phyloP scores from a whole-genome alignment of 2,113 vertebrate species.

The Burhinus bistriatus region DNA sequence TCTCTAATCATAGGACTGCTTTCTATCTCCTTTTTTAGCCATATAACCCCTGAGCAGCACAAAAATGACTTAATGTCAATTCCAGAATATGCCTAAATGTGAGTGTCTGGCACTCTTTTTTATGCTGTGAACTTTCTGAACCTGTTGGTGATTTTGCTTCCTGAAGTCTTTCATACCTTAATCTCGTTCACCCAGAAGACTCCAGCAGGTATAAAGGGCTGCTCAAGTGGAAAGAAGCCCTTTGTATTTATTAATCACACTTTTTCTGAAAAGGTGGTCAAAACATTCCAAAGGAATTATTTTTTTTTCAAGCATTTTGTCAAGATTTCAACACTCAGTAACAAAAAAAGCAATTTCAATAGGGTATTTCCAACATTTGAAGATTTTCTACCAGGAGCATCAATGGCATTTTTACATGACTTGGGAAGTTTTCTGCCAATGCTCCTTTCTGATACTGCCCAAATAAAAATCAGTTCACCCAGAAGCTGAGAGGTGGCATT shows the following conservation, averaged over 20 bases:
- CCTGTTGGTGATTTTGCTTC: not conserved
- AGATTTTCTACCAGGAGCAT: not conserved
- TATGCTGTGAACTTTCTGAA: not conserved
- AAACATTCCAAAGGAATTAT: not conserved
- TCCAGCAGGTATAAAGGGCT: not conserved
- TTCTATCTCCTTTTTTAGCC: not conserved
- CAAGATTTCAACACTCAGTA: not conserved
- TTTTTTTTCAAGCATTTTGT: not conserved
- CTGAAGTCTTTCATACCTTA: not conserved
- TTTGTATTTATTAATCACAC: conserved; percentile 4
- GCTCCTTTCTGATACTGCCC: not conserved
- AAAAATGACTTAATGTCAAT: not conserved
- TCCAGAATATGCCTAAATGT: not conserved
- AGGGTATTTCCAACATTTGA: not conserved
- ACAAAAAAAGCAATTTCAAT: not conserved
- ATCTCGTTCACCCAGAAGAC: not conserved
- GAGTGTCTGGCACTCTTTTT: not conserved
- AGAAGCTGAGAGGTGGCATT: not conserved
- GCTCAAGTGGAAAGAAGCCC: not conserved
- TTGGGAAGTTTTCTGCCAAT: not conserved
- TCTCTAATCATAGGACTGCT: not conserved
- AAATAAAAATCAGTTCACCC: not conserved
- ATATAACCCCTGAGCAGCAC: not conserved
- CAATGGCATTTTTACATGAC: not conserved
- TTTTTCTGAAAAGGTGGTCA: not conserved